phyloP scores from a whole-genome alignment of 2,113 vertebrate species.

The Thinocorus orbignyianus region DNA sequence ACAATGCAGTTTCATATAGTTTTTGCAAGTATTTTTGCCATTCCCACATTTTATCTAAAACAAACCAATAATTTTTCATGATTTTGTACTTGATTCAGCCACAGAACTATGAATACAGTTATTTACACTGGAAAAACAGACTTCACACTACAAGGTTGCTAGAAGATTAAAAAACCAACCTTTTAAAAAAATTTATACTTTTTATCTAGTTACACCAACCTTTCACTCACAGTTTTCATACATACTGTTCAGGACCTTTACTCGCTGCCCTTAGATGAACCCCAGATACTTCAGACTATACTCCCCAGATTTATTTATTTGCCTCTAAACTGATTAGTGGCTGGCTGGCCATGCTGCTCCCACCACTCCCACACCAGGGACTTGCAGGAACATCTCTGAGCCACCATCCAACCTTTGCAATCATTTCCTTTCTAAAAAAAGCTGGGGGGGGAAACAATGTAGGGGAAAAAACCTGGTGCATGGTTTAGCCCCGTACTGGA shows the following conservation, averaged over 20 bases:
- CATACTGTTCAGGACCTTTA: neutral
- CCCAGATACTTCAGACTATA: neutral
- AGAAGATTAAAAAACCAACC: neutral
- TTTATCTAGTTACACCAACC: neutral
- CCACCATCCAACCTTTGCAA: neutral
- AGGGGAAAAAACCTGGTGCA: neutral
- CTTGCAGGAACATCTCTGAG: neutral
- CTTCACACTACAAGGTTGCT: neutral
- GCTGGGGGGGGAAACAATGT: no score
- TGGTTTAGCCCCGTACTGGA: neutral
- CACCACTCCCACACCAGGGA: neutral
- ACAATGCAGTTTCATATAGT: neutral
- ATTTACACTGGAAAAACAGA: neutral
- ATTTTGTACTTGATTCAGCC: neutral
- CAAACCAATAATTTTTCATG: neutral
- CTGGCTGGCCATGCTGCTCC: neutral
- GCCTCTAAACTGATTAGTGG: neutral
- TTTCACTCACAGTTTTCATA: neutral
- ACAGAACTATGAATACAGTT: neutral
- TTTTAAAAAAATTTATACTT: neutral
- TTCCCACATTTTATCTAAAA: neutral
- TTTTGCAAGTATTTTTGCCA: neutral
- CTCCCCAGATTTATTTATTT: neutral
- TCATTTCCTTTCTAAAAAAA: neutral
- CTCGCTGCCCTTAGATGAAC: neutral